These are phyloP conservation scores for Protobothrops mucrosquamatus DNA, from an alignment of 2,113 vertebrate species.

Conservation along the genomic window DNA sequence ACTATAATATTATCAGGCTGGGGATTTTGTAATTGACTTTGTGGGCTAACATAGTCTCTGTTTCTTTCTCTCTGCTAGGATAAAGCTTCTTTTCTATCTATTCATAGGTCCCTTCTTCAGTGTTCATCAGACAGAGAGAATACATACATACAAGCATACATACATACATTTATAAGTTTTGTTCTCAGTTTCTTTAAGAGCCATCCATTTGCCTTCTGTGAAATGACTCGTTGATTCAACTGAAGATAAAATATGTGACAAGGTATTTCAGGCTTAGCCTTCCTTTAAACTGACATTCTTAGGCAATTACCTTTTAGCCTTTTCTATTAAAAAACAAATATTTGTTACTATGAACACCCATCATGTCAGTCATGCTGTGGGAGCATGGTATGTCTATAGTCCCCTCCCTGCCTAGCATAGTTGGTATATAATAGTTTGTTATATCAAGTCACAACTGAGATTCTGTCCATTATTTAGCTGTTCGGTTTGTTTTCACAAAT, in stretches of 20 bases:
- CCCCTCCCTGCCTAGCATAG: neutral
- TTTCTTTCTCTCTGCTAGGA: neutral
- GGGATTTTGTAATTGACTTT: neutral
- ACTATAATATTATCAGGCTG: neutral
- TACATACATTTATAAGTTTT: neutral
- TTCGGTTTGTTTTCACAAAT: neutral
- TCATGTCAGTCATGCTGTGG: neutral
- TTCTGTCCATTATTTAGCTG: neutral
- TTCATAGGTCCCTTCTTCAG: neutral
- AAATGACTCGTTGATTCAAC: neutral
- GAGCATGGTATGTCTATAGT: neutral
- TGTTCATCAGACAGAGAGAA: neutral
- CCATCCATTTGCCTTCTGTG: neutral
- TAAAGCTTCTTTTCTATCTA: fast-evolving
- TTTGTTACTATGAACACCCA: neutral
- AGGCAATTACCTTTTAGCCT: neutral
- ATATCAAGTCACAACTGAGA: neutral
- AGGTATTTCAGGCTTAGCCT: neutral
- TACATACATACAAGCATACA: neutral
- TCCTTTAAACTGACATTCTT: neutral
- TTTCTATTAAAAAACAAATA: neutral
- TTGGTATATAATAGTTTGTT: neutral
- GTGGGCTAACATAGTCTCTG: neutral
- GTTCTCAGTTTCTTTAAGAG: neutral
- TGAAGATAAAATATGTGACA: neutral